Percentiles rank a stretch among this genome's conserved stretches.
These are phyloP conservation scores for Endomychus coccineus DNA, from an alignment of 2,888 invertebrate genomes.

Conservation along the genomic window DNA sequence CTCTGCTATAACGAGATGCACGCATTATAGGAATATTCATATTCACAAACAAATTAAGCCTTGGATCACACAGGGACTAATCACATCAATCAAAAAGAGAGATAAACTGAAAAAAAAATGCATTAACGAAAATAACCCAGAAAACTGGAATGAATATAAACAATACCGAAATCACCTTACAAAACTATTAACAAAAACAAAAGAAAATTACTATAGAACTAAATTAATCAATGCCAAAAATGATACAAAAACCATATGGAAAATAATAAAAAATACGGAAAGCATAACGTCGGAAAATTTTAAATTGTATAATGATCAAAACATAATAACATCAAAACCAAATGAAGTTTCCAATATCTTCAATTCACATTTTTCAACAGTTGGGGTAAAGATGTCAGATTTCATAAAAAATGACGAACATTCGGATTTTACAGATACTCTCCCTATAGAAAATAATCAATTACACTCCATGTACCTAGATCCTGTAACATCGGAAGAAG, in stretches of 20 bases:
- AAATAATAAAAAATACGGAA: too few species aligned
- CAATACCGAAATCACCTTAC: conserved; percentile 1
- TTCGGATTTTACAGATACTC: too few species aligned
- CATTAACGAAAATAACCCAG: conserved; percentile 4
- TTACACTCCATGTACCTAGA: too few species aligned
- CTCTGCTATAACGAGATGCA: background rate
- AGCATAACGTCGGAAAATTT: too few species aligned
- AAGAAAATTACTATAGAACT: background rate
- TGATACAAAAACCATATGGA: conserved; percentile 2
- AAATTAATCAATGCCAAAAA: conserved; percentile 3
- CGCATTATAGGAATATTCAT: conserved; percentile 3
- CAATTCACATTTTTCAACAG: too few species aligned
- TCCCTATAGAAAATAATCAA: too few species aligned
- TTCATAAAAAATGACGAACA: too few species aligned
- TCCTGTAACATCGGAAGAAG: too few species aligned
- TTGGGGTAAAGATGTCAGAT: too few species aligned
- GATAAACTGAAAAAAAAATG: conserved; percentile 8
- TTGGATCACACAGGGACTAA: conserved; percentile 6
- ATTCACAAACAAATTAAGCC: conserved; percentile 3
- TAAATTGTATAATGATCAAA: too few species aligned
- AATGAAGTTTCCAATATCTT: too few species aligned
- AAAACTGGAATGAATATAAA: conserved; percentile 2
- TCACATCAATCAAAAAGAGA: conserved; percentile 5
- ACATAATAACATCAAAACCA: too few species aligned
- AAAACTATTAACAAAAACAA: conserved; percentile 1